Evolutionary conservation across 1,140 invertebrate genomes (phyloP).

Genomic region (Temnothorax nylanderi): DNA sequence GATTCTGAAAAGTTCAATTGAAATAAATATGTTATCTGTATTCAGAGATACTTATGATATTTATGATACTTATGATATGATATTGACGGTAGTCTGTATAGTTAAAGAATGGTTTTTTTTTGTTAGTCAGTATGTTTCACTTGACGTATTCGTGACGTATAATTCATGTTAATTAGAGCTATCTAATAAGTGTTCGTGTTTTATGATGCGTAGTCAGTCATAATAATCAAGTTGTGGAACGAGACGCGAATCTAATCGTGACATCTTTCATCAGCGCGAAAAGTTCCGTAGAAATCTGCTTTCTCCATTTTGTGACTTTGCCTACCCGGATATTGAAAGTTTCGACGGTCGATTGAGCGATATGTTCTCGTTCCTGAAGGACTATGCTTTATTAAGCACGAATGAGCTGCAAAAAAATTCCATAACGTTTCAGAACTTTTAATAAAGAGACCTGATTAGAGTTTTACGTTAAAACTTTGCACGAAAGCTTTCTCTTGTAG

Average conservation of each 20-base stretch:
- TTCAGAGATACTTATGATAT: not conserved
- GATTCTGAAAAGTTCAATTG: not conserved
- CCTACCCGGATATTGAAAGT: slow-evolving; percentile 43
- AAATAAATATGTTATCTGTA: not conserved
- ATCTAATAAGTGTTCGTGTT: not conserved
- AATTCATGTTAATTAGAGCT: not conserved
- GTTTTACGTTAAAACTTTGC: slow-evolving; percentile 46
- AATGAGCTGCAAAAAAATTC: slow-evolving; percentile 58
- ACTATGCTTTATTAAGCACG: slow-evolving; percentile 58
- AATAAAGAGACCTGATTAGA: slow-evolving; percentile 60
- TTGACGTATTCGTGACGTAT: not conserved
- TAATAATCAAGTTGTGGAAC: slow-evolving; percentile 16
- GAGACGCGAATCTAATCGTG: slow-evolving; percentile 27
- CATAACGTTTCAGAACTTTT: slow-evolving; percentile 48
- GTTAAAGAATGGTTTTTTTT: not conserved
- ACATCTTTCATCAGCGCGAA: slow-evolving; percentile 20
- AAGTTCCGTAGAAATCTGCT: slow-evolving; percentile 35
- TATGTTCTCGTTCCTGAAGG: slow-evolving; percentile 39
- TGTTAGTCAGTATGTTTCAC: not conserved
- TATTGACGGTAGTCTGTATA: not conserved
- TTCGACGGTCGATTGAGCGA: slow-evolving; percentile 43
- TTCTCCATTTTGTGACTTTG: slow-evolving; percentile 42
- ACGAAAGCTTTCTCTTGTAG: not conserved
- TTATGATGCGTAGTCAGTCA: not conserved
- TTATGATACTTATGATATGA: not conserved